phyloP scores from a whole-genome alignment of 37 sponge, comb jelly and placozoan genomes.

The Tethya wilhelma region DNA sequence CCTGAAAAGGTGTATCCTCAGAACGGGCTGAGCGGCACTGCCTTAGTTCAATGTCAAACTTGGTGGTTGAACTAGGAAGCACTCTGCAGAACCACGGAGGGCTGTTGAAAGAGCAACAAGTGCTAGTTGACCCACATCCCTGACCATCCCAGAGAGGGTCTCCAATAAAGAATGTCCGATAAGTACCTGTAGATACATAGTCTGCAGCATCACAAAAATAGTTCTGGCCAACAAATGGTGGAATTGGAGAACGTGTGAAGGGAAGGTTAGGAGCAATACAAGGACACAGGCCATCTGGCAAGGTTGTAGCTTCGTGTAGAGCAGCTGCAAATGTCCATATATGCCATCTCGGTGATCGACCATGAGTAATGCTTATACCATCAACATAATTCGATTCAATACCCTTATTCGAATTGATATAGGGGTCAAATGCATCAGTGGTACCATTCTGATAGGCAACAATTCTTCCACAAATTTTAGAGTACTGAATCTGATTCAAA shows the following conservation, averaged over 20 bases:
- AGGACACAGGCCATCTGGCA: neutral
- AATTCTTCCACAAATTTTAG: slow-evolving; percentile 62
- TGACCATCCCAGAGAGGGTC: slow-evolving; percentile 53
- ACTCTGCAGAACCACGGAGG: slow-evolving; percentile 44
- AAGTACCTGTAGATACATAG: neutral
- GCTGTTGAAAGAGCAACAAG: slow-evolving; percentile 5
- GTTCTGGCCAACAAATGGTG: slow-evolving; percentile 13
- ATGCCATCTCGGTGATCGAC: slow-evolving; percentile 19
- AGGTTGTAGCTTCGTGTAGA: neutral
- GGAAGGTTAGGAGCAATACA: neutral
- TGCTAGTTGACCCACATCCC: slow-evolving; percentile 15
- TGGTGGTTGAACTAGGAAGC: neutral
- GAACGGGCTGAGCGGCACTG: slow-evolving; percentile 4
- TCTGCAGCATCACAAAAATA: slow-evolving; percentile 23
- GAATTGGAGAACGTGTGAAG: too few relatives aligned
- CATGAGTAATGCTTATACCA: slow-evolving; percentile 37
- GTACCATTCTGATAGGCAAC: slow-evolving; percentile 36
- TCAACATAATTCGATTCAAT: slow-evolving; percentile 17
- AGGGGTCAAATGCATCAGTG: slow-evolving; percentile 13
- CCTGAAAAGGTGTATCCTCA: slow-evolving; percentile 16
- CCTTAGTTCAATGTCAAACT: slow-evolving; percentile 35
- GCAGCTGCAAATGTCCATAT: slow-evolving; percentile 34
- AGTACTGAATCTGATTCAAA: slow-evolving; percentile 12
- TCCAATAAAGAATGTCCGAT: neutral
- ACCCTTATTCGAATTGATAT: neutral